Evolutionary conservation across 2,888 invertebrate genomes (phyloP).

Genomic region (Meiosimyza platycephala): DNA sequence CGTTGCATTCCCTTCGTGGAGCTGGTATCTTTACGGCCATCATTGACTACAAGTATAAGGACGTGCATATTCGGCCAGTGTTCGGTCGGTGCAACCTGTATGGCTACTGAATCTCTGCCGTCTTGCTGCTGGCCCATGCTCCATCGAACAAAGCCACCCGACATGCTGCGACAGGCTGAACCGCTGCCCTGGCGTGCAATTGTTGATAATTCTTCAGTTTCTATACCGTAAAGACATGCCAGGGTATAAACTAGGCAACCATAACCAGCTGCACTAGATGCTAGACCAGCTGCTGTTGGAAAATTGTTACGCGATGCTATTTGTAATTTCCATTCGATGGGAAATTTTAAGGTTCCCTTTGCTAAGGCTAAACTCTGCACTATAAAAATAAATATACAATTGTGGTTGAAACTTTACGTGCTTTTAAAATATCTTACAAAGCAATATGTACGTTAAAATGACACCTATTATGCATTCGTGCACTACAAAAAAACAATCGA

Average conservation of each 20-base stretch:
- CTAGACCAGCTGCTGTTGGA: slow-evolving; percentile 97
- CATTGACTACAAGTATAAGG: slow-evolving; percentile 89
- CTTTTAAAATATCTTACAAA: not conserved
- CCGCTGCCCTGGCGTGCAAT: slow-evolving; percentile 92
- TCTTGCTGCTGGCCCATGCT: slow-evolving; percentile 74
- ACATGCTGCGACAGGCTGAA: slow-evolving; percentile 94
- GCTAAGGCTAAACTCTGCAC: slow-evolving; percentile 57
- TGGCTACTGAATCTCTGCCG: slow-evolving; percentile 82
- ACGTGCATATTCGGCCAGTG: slow-evolving; percentile 95
- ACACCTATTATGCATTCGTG: no score
- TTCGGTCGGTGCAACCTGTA: slow-evolving; percentile 76
- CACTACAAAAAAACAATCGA: no score
- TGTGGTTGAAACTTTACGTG: no score
- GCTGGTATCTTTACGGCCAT: slow-evolving; percentile 82
- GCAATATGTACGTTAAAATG: not conserved
- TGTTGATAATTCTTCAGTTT: slow-evolving; percentile 80
- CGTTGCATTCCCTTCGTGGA: slow-evolving; percentile 92
- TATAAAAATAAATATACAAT: no score
- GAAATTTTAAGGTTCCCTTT: slow-evolving; percentile 55
- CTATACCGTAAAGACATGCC: slow-evolving; percentile 79
- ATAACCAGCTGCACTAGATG: slow-evolving; percentile 98
- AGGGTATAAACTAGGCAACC: slow-evolving; percentile 90
- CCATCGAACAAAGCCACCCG: slow-evolving; percentile 97
- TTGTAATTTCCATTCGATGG: slow-evolving; percentile 78
- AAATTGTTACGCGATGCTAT: slow-evolving; percentile 96